These are phyloP conservation scores for Drosophila trichaetosa DNA, from an alignment of 2,888 invertebrate genomes.

Conservation along the genomic window DNA sequence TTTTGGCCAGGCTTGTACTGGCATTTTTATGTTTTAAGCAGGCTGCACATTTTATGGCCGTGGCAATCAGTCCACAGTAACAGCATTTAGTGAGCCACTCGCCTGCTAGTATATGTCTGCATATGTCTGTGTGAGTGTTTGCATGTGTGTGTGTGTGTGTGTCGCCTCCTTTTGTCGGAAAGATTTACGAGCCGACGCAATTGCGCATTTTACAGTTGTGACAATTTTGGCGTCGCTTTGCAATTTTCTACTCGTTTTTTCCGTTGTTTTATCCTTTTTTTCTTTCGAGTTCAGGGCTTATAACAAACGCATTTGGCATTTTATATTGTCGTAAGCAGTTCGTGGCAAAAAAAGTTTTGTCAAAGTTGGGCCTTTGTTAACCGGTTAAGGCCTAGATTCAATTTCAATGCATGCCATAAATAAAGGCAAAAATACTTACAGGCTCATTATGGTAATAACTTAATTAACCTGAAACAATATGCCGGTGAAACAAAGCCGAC, in stretches of 20 bases:
- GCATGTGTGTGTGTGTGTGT: slow-evolving; percentile 21
- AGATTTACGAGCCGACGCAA: slow-evolving; percentile 79
- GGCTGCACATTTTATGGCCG: slow-evolving; percentile 76
- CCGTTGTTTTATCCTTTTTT: slow-evolving; percentile 19
- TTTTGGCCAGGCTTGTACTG: slow-evolving; percentile 55
- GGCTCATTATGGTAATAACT: slow-evolving; percentile 81
- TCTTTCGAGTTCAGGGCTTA: slow-evolving; percentile 45
- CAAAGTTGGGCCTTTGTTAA: slow-evolving; percentile 51
- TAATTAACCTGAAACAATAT: slow-evolving; percentile 81
- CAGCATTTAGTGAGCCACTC: slow-evolving; percentile 76
- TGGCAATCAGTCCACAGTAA: slow-evolving; percentile 64
- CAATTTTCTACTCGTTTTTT: slow-evolving; percentile 50
- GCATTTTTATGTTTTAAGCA: slow-evolving; percentile 77
- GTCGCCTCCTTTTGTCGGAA: slow-evolving; percentile 48
- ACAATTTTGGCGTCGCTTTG: slow-evolving; percentile 77
- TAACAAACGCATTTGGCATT: slow-evolving; percentile 61
- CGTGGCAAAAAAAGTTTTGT: slow-evolving; percentile 46
- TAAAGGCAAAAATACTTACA: slow-evolving; percentile 72
- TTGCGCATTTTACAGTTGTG: slow-evolving; percentile 81
- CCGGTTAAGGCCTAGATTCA: slow-evolving; percentile 31
- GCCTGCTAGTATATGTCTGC: slow-evolving; percentile 7
- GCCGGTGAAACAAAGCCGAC: slow-evolving; percentile 53
- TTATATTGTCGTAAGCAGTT: slow-evolving; percentile 45
- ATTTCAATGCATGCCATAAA: slow-evolving; percentile 70
- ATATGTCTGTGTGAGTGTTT: background rate